phyloP scores from a whole-genome alignment of 1,140 invertebrate species.

The Panulirus ornatus region DNA sequence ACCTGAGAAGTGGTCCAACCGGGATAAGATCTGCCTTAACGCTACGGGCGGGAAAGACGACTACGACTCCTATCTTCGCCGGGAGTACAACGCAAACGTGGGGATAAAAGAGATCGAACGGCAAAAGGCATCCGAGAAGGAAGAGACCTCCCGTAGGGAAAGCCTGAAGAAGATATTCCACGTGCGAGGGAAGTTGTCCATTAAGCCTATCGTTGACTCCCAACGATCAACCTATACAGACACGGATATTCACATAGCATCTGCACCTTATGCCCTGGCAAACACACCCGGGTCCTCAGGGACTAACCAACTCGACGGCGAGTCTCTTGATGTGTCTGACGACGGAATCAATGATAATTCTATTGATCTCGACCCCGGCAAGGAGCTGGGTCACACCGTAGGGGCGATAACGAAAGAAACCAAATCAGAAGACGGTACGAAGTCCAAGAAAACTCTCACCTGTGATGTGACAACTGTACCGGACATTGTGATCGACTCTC shows the following conservation, averaged over 20 bases:
- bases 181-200: constrained; percentile 56
- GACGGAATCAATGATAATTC: constrained; percentile 46
- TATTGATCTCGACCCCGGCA: constrained; percentile 12
- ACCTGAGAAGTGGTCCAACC: constrained; percentile 35
- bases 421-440: neutral
- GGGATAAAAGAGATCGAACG: neutral
- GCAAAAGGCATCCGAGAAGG: constrained; percentile 25
- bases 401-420: neutral
- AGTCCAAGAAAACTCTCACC: neutral
- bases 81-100: neutral
- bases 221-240: constrained; percentile 49
- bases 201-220: constrained; percentile 56
- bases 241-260: constrained; percentile 49
- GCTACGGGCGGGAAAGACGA: constrained; percentile 1
- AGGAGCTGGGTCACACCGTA: neutral
- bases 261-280: constrained; percentile 50
- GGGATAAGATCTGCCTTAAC: constrained; percentile 55
- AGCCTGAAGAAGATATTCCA: constrained; percentile 63
- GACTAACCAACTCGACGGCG: neutral
- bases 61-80: too few relatives aligned
- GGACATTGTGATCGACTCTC: constrained; percentile 35
- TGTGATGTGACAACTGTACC: neutral
- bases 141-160: constrained; percentile 40
- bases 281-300: constrained; percentile 20
- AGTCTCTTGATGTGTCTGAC: constrained; percentile 50